Evolutionary conservation across 1,140 invertebrate species (phyloP).

Genomic region (Monochamus saltuarius): DNA sequence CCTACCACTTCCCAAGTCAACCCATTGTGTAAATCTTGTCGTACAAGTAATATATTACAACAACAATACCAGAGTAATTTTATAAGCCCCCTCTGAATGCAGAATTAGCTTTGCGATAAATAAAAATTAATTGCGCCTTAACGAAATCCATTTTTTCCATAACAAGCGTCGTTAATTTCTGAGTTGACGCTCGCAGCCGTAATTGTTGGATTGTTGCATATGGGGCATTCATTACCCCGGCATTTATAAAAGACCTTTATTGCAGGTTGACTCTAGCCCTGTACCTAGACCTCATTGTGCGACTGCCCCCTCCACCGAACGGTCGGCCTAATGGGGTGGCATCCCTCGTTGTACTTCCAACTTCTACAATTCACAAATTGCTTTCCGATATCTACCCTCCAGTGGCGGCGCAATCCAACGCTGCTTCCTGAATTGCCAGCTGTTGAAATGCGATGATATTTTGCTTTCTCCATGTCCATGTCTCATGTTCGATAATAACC

Average conservation of each 20-base stretch:
- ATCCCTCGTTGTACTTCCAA: slow-evolving; percentile 22
- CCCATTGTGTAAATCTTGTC: no score
- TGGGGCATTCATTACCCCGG: slow-evolving; percentile 16
- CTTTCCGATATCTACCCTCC: slow-evolving; percentile 38
- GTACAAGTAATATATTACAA: no score
- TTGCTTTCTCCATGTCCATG: no score
- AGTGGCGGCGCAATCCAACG: not conserved
- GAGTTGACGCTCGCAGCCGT: not conserved
- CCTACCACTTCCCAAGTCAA: no score
- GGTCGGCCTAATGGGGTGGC: slow-evolving; percentile 11
- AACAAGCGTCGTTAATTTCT: slow-evolving; percentile 16
- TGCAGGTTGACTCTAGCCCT: slow-evolving; percentile 15
- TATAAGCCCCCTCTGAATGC: no score
- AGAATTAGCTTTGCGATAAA: not conserved
- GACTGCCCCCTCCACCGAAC: not conserved
- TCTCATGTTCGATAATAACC: no score
- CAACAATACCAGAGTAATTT: no score
- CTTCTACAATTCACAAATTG: slow-evolving; percentile 46
- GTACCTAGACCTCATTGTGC: slow-evolving; percentile 13
- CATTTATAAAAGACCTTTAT: slow-evolving; percentile 14
- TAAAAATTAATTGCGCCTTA: slow-evolving; percentile 16
- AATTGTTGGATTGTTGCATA: slow-evolving; percentile 21
- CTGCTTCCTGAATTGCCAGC: no score
- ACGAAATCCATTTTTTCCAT: slow-evolving; percentile 6
- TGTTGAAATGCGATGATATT: no score